These are phyloP conservation scores for Fregetta grallaria DNA, from an alignment of 2,113 vertebrate species.

Conservation along the genomic window DNA sequence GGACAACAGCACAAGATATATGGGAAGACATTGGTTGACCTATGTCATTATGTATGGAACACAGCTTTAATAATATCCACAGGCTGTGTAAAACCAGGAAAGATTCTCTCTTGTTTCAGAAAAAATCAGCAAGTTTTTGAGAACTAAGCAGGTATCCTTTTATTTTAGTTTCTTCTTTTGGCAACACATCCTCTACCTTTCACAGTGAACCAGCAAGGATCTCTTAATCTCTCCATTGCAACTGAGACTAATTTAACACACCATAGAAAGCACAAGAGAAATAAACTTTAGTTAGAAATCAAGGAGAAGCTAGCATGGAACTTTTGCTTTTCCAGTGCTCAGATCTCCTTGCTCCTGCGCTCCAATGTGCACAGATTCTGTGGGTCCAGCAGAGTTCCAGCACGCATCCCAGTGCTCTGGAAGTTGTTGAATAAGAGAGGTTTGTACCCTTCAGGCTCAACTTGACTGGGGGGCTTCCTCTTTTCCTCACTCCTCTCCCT, in stretches of 20 bases:
- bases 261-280: background rate
- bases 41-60: background rate
- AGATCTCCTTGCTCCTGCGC: background rate
- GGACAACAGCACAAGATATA: background rate
- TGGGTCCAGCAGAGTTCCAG: background rate
- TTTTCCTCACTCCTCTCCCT: background rate
- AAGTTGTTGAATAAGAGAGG: background rate
- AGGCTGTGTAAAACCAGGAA: background rate
- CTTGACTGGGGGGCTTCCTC: background rate
- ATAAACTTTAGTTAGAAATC: background rate
- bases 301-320: background rate
- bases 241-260: background rate
- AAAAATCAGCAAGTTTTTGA: background rate
- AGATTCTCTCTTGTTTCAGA: background rate
- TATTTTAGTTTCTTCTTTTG: background rate
- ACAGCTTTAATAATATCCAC: background rate
- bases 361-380: background rate
- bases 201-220: background rate
- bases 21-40: background rate
- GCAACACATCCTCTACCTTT: background rate
- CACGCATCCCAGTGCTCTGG: fast-evolving
- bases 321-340: background rate
- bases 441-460: background rate
- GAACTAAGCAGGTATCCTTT: background rate
- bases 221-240: background rate